A percentile compares a stretch with the other conserved stretches of the same genome.
Conservation (phyloP, 2,888 invertebrate genomes). For the Spodoptera littoralis region DNA sequence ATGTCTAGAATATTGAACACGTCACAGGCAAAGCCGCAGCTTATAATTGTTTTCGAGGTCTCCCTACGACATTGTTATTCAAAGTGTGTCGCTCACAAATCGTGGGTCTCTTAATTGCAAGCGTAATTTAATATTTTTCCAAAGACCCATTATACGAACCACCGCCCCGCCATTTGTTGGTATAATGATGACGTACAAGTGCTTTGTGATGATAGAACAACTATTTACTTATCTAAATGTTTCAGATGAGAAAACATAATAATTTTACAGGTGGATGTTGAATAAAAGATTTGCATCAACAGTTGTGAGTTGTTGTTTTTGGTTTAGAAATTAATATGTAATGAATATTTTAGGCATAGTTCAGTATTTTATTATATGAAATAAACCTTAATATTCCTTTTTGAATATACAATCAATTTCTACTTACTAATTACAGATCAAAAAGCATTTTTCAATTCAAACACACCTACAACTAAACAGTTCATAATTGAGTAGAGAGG, state of each 20-base stretch:
- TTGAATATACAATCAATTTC: too few species aligned
- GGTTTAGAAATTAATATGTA: too few species aligned
- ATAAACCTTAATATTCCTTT: too few species aligned
- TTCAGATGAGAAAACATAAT: constrained; percentile 1
- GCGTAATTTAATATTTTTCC: constrained; percentile 63
- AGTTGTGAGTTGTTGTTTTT: too few species aligned
- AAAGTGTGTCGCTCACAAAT: constrained; percentile 52
- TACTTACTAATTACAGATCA: too few species aligned
- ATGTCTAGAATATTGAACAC: constrained; percentile 10
- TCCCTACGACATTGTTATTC: constrained; percentile 49
- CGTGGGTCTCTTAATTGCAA: constrained; percentile 55
- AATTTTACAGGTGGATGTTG: too few species aligned
- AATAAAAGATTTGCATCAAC: too few species aligned
- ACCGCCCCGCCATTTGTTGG: constrained; percentile 45
- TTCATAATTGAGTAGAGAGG: background rate
- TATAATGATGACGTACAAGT: constrained; percentile 52
- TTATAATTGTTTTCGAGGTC: constrained; percentile 46
- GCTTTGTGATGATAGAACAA: constrained; percentile 25
- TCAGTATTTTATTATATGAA: too few species aligned
- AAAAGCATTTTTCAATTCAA: too few species aligned
- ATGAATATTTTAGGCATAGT: too few species aligned
- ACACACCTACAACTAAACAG: too few species aligned
- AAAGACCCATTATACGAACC: constrained; percentile 42
- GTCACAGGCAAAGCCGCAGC: constrained; percentile 27
- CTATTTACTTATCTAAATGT: constrained; percentile 12